Evolutionary conservation across 1,140 invertebrate species (phyloP), one percentile per base, ranked within the genome.

Genomic region (Diorhabda sublineata): DNA sequence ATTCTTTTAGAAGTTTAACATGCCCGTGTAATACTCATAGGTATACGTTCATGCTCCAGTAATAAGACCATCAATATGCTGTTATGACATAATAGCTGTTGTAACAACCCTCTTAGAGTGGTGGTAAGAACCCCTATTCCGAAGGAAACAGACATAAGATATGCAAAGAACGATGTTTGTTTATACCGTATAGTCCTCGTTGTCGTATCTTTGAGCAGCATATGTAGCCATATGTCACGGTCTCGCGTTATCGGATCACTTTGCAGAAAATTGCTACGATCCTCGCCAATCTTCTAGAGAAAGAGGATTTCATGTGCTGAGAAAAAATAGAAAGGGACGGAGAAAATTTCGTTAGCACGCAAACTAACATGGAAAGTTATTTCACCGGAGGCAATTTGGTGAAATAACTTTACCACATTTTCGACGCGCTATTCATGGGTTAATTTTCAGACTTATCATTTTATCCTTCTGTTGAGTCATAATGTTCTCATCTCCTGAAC

Each of bases 111-210:
- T 77, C 69, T 73, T 66, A 63, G 68, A 64, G 69, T 58, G 45
- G 60, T 58, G 42, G 69, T 64, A 70, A 68, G 65, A 72, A 61
- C 69, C 76, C 76, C 72, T 73, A 74, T 77, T 76, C 75, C 72
- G 74, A 69, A 70, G 71, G 74, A 63, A 71, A 68, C 26, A 8
- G 41, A 59, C 68, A 75, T 75, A 75, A 73, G 73, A 77, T 77
- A 77, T 77, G 75, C 76, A 77, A 77, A 77, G 76, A 77, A 72
- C 67, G 67, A 67, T 76, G 76, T 77, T 77, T 77, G 76, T 77
- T 77, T 77, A 77, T 77, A 77, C 74, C 74, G 75, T 72, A 73
- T 77, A 52, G 47, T 26, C 26, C 26, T 26, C 26, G 26, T 26
- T 26, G 26, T 52, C 47, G 47, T 52, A 52, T 52, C 47, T 74